Conservation (phyloP, 2,797 vertebrate species). For the Megaceryle alcyon region DNA sequence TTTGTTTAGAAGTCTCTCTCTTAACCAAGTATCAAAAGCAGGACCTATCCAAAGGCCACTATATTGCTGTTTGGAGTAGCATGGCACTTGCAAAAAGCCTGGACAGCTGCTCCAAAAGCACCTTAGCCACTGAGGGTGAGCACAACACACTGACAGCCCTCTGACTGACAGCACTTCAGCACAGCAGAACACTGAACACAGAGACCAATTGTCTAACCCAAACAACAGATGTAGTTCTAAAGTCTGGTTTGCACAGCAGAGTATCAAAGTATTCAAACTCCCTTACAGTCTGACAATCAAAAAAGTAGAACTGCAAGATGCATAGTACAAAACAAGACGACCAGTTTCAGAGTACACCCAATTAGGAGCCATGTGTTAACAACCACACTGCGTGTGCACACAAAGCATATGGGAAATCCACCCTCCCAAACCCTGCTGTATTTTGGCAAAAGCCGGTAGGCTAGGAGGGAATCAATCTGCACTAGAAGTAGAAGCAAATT, state of each 20-base stretch:
- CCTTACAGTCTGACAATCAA: not conserved
- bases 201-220: not conserved
- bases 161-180: not conserved
- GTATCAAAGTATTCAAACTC: not conserved
- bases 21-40: not conserved
- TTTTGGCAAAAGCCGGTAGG: not conserved
- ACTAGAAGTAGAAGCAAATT: not conserved
- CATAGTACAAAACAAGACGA: not conserved
- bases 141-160: fast-evolving
- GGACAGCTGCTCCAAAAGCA: not conserved
- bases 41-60: not conserved
- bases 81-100: not conserved
- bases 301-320: not conserved
- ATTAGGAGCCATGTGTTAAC: not conserved
- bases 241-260: not conserved
- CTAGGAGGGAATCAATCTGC: not conserved
- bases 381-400: not conserved
- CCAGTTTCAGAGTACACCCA: not conserved
- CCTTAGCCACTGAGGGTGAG: not conserved
- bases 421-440: not conserved
- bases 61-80: fast-evolving
- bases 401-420: not conserved
- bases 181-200: fast-evolving
- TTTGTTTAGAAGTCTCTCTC: not conserved
- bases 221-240: not conserved